Evolutionary conservation across 2,888 invertebrate genomes (phyloP), one percentile per base, ranked within the genome.

Genomic region (Xanthia icteritia): DNA sequence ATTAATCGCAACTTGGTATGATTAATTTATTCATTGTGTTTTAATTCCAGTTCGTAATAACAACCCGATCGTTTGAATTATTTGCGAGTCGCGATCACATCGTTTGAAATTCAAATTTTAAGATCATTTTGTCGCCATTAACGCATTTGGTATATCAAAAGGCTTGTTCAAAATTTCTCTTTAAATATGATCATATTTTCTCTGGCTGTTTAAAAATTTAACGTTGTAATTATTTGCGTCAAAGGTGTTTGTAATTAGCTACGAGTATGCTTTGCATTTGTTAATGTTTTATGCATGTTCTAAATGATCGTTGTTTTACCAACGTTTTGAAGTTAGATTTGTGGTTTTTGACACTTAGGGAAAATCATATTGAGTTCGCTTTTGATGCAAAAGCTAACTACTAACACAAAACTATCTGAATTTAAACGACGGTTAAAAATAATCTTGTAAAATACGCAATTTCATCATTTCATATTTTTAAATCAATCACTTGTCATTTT

Each of bases 1-100:
- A 85, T 85, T 83, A 78, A 77, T 81, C 66, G 51, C 58, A 70
- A 74, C 72, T 73, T 71, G 27, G 61, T 74, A 79, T 81, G 56
- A 81, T 77, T 85, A 88, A 88, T 88, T 82, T 88, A 88, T 88
- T 88, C 88, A 88, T 88, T 83, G 86, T 88, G 39, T 85, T 88
- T 84, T 86, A 88, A 88, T 86, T 81, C 88, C 81, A 64, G 75
- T 79, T 74, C 78, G 77, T 77, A 80, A 82, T 78, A 73, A 78
- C 76, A 69, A 39, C 17, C 23, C 54, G 65, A 69, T 69, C 64
- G 61, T 74, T 74, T 69, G 85, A 85, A 88, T 84, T 81, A 84
- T 85, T 79, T 72, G 74, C 60, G 61, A 73, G 81, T 61, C 20
- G 66, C 73, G 83, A 88, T 83, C 85, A 58, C 64, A 58, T 75